Percentiles rank a stretch among this genome's conserved stretches.
Conservation (phyloP, 2,797 vertebrate genomes). For the Pogonophryne albipinna region DNA sequence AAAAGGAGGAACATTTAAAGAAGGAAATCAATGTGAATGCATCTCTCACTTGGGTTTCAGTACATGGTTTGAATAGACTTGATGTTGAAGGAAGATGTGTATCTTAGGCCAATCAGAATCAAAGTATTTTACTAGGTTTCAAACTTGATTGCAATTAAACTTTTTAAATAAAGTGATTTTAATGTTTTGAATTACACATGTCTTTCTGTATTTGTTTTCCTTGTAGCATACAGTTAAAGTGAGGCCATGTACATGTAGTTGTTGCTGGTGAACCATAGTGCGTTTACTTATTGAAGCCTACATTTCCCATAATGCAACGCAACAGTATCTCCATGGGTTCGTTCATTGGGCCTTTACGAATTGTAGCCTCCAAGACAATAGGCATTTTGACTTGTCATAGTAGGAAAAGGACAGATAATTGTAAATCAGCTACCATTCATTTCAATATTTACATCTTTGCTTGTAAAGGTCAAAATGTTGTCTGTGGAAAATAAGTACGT, state of each 20-base stretch:
- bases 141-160: slow-evolving; percentile 68
- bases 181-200: slow-evolving; percentile 53
- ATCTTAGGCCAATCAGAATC: slow-evolving; percentile 57
- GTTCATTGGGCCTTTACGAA: neutral
- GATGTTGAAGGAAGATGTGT: slow-evolving; percentile 47
- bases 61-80: slow-evolving; percentile 26
- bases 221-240: neutral
- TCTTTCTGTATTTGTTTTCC: neutral
- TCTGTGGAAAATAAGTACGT: no score
- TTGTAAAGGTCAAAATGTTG: no score
- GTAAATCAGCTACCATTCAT: no score
- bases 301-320: neutral
- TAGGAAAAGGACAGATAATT: no score
- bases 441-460: no score
- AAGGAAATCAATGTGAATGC: slow-evolving; percentile 53
- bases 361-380: neutral
- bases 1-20: slow-evolving; percentile 23
- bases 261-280: neutral
- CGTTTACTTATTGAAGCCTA: neutral
- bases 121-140: slow-evolving; percentile 54
- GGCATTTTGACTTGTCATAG: no score
- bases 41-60: slow-evolving; percentile 44
- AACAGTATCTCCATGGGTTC: neutral
- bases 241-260: neutral
- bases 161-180: slow-evolving; percentile 82